phyloP scores from a whole-genome alignment of 2,888 invertebrate genomes.

The Tetranychus piercei region DNA sequence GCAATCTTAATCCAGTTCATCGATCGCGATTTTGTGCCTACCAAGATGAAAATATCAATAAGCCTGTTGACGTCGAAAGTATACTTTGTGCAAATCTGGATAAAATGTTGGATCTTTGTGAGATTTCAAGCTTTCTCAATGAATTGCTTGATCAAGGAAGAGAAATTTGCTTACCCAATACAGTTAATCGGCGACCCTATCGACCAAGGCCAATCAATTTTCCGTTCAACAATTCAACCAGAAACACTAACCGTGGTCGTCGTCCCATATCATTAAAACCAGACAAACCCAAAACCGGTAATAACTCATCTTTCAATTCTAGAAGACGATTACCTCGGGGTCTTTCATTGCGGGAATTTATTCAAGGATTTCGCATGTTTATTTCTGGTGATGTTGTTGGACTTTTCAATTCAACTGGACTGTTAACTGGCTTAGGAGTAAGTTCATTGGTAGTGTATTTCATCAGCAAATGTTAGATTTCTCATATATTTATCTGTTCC shows the following conservation, averaged over 20 bases:
- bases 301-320: neutral
- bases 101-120: slow-evolving; percentile 18
- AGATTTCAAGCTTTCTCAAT: slow-evolving; percentile 19
- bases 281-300: neutral
- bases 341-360: neutral
- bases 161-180: slow-evolving; percentile 10
- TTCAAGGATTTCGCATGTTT: neutral
- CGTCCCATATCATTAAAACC: neutral
- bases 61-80: slow-evolving; percentile 21
- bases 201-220: neutral
- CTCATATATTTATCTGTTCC: neutral
- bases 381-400: slow-evolving; percentile 6
- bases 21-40: slow-evolving; percentile 20
- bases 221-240: neutral
- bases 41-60: slow-evolving; percentile 14
- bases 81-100: slow-evolving; percentile 22
- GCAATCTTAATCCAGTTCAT: slow-evolving; percentile 23
- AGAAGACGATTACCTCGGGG: neutral
- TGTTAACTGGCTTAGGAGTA: slow-evolving; percentile 7
- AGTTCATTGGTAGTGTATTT: too few species aligned
- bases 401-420: slow-evolving; percentile 1
- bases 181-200: neutral
- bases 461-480: too few species aligned
- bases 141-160: slow-evolving; percentile 18
- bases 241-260: neutral